Evolutionary conservation across 2,113 vertebrate species (phyloP), one percentile per base, ranked within the genome.

Genomic region (Paradisaea rubra): DNA sequence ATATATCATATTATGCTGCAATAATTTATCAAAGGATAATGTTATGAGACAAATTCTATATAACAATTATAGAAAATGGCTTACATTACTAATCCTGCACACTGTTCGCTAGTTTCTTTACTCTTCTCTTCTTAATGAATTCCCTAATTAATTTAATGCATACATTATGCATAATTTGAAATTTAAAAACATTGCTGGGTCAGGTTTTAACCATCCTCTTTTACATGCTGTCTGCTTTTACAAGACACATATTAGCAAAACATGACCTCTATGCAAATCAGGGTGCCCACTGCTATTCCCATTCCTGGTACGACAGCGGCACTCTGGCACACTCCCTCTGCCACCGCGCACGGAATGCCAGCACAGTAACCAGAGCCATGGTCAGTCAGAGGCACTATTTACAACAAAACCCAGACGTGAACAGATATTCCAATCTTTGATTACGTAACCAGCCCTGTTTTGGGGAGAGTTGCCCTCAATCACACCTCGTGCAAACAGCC

Each of bases 141-240:
- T 98, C 97, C 97, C 97, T 99, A 98, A 99, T 99, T 99, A 99
- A 99, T 99, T 98, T 99, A 98, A 98, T 97, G 98, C 97, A 98
- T 95, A 98, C 97, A 98, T 98, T 98, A 97, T 98, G 98, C 98
- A 97, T 99, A 99, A 99, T 98, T 98, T 98, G 97, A 97, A 98
- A 98, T 97, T 98, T 98, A 95, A 98, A 97, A 99, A 98, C 98
- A 98, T 98, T 91, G 95, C 97, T 97, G 98, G 98, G 98, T 99
- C 98, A 98, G 96, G 97, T 97, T 98, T 98, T 98, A 97, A 97
- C 97, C 97, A 96, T 97, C 96, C 97, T 98, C 97, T 98, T 97
- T 97, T 97, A 97, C 97, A 97, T 97, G 97, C 97, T 98, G 97
- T 97, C 97, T 98, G 94, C 97, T 98, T 98, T 97, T 98, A 98